These are phyloP conservation scores for Ptychodera flava DNA, from an alignment of 35 echinoderm and acorn worm species.

Conservation along the genomic window DNA sequence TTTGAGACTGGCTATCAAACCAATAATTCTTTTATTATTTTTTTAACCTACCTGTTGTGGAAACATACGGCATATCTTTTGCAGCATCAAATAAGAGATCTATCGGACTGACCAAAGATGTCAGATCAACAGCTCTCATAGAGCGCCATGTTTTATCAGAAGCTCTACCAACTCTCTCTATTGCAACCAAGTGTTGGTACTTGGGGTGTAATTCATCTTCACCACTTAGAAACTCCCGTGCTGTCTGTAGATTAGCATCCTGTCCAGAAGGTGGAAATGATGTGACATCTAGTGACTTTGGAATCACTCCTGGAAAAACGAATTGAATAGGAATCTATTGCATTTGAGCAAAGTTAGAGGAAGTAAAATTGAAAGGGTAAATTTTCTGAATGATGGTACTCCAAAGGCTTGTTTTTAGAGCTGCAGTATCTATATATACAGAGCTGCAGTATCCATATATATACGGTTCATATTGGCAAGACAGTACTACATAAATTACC, in stretches of 20 bases:
- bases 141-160: conserved; percentile 53
- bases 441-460: too few relatives aligned
- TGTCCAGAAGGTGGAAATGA: conserved; percentile 29
- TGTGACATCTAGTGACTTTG: conserved; percentile 7
- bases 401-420: too few relatives aligned
- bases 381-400: too few relatives aligned
- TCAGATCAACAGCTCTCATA: conserved; percentile 24
- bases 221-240: conserved; percentile 38
- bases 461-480: too few relatives aligned
- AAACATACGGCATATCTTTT: conserved; percentile 30
- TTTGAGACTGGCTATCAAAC: too few relatives aligned
- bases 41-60: conserved; percentile 74
- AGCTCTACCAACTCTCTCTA: conserved; percentile 61
- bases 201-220: conserved; percentile 22
- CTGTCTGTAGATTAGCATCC: conserved; percentile 10
- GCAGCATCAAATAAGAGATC: conserved; percentile 72
- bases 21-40: too few relatives aligned
- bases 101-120: conserved; percentile 18
- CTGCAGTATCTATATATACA: too few relatives aligned
- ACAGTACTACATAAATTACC: too few relatives aligned
- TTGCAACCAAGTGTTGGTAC: conserved; percentile 64
- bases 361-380: too few relatives aligned
- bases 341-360: too few relatives aligned
- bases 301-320: not conserved
- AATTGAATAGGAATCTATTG: too few relatives aligned